Evolutionary conservation across 2,113 vertebrate species (phyloP), one percentile per base, ranked within the genome.

Genomic region (Capricornis sumatraensis): DNA sequence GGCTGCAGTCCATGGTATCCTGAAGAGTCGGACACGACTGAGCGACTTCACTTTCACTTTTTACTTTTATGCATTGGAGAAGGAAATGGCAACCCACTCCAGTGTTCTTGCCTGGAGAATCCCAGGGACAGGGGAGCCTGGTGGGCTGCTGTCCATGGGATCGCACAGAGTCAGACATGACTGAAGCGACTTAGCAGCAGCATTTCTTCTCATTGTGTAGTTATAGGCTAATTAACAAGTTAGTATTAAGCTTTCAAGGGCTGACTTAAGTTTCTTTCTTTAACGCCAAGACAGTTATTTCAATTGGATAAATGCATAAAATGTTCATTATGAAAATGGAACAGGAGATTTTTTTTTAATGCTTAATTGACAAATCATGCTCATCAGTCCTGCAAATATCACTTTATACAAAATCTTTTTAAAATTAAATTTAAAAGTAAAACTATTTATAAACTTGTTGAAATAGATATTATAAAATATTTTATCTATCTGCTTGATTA

Each of bases 241-340:
- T 93, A 95, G 55, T 93, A 62, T 91, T 97, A 95, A 94, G 91
- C 96, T 97, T 96, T 96, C 94, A 97, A 96, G 83, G 52, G 45
- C 10, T 97, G 95, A 95, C 76, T 97, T 97, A 97, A 97, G 97
- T 98, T 98, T 95, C 87, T 89, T 90, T 96, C 87, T 96, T 95
- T 97, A 97, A 97, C 97, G 94, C 36, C 96, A 98, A 89, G 43
- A 36, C 87, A 97, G 96, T 98, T 98, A 98, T 90, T 95, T 94
- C 78, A 97, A 93, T 28, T 96, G 93, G 30, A 97, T 96, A 93
- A 96, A 91, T 96, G 78, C 11, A 97, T 93, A 91, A 96, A 95
- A 95, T 89, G 91, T 94, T 98, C 87, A 93, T 55, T 96, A 55
- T 74, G 62, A 96, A 97, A 96, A 95, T 87, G 15, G 7, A 95